Evolutionary conservation across 2,888 invertebrate species (phyloP), one percentile per base, ranked within the genome.

Genomic region (Monochamus alternatus): DNA sequence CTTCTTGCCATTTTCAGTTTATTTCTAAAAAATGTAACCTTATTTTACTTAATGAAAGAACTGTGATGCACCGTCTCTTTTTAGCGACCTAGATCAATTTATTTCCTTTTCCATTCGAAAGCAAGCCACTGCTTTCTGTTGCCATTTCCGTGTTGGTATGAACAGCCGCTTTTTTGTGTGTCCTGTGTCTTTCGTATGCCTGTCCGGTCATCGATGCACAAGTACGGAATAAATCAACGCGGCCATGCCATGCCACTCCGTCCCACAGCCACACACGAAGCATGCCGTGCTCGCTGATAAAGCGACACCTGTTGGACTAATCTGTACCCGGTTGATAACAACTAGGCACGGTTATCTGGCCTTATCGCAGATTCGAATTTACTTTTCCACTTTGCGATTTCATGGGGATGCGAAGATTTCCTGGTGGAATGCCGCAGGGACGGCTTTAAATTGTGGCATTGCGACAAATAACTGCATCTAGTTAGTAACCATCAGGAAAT

Each of bases 271-370:
- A 10, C 59, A 68, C 59, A 68, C 67, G 55, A 55, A 14, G 14
- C 59, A 67, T 69, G 67, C 73, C 75, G 75, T 66, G 75, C 75
- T 8, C 71, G 67, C 76, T 77, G 80, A 80, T 78, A 80, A 79
- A 74, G 75, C 75, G 79, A 80, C 80, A 79, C 80, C 80, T 80
- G 80, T 80, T 80, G 79, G 74, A 78, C 71, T 78, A 75, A 78
- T 75, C 73, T 67, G 74, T 68, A 62, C 66, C 62, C 59, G 38
- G 44, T 55, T 74, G 78, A 78, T 78, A 78, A 75, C 74, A 70
- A 68, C 60, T 51, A 78, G 72, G 76, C 78, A 77, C 77, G 75
- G 66, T 71, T 68, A 69, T 64, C 64, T 59, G 67, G 66, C 67
- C 65, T 60, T 73, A 73, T 77, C 66, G 22, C 22, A 65, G 64